Conservation (phyloP, 2,888 invertebrate genomes). For the Panorpa germanica region DNA sequence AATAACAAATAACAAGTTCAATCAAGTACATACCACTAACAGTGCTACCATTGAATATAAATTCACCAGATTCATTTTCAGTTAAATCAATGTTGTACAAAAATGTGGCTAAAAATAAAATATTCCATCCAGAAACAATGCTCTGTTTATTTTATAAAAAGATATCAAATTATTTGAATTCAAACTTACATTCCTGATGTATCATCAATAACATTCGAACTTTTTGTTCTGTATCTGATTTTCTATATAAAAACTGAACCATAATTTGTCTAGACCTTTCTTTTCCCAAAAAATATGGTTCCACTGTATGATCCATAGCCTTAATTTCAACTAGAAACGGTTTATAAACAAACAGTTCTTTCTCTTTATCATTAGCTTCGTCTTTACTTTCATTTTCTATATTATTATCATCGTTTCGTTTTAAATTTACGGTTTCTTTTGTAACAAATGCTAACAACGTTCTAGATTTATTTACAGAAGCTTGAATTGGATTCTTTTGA, state of each 20-base stretch:
- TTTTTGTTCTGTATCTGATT: conserved; percentile 19
- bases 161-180: no score
- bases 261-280: conserved; percentile 51
- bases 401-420: no score
- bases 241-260: conserved; percentile 44
- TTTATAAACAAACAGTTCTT: conserved; percentile 32
- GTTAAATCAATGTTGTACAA: no score
- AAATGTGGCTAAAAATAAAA: no score
- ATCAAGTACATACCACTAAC: no score
- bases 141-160: no score
- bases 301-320: conserved; percentile 21
- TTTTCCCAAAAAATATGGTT: conserved; percentile 26
- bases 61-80: no score
- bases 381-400: no score
- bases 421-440: no score
- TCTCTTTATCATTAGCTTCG: conserved; percentile 16
- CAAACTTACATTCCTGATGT: conserved; percentile 55
- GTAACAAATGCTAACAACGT: conserved; percentile 48
- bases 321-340: conserved; percentile 41
- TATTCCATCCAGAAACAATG: no score
- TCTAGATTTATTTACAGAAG: conserved; percentile 49
- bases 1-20: no score
- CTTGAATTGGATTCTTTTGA: conserved; percentile 54
- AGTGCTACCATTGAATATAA: no score
- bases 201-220: conserved; percentile 55